phyloP scores from a whole-genome alignment of 2,797 vertebrate genomes.

The Kryptolebias ocellatus region DNA sequence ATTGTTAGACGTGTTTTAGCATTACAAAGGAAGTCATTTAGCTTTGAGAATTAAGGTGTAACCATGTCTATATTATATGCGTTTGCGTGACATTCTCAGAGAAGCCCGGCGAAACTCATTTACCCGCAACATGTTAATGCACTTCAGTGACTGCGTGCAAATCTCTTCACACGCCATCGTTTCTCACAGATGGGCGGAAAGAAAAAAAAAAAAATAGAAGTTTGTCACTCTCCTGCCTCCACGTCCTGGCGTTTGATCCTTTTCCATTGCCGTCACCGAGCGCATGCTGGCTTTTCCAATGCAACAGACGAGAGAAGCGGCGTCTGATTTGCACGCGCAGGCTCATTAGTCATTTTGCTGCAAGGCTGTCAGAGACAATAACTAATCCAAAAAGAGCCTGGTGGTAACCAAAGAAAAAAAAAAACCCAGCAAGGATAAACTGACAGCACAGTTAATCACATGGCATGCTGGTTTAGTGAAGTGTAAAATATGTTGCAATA shows the following conservation, averaged over 20 bases:
- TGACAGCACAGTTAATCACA: conserved; percentile 45
- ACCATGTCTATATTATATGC: conserved; percentile 22
- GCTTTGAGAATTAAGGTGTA: conserved; percentile 49
- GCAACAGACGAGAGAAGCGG: conserved; percentile 11
- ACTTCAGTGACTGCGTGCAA: conserved; percentile 15
- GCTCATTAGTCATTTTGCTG: conserved; percentile 57
- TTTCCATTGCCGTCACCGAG: conserved; percentile 5
- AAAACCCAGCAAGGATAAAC: conserved; percentile 16
- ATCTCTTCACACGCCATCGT: conserved; percentile 23
- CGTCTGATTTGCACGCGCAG: conserved; percentile 27
- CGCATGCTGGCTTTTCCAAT: conserved; percentile 5
- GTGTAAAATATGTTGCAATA: conserved; percentile 15
- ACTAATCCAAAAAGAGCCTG: conserved; percentile 47
- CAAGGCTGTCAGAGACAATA: conserved; percentile 49
- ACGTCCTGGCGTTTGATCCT: conserved; percentile 25
- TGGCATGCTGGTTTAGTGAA: conserved; percentile 26
- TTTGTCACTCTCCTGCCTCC: conserved; percentile 14
- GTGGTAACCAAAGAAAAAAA: conserved; percentile 15
- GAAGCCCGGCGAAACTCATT: conserved; percentile 43
- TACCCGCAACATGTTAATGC: conserved; percentile 13
- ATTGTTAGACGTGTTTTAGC: conserved; percentile 54
- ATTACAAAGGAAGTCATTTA: conserved; percentile 53
- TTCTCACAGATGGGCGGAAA: conserved; percentile 29
- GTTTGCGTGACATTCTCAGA: conserved; percentile 29
- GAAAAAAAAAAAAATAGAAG: neutral